Base-by-base conservation (phyloP, 1,140 invertebrate genomes). In the Trachymyrmex cornetzi region DNA sequence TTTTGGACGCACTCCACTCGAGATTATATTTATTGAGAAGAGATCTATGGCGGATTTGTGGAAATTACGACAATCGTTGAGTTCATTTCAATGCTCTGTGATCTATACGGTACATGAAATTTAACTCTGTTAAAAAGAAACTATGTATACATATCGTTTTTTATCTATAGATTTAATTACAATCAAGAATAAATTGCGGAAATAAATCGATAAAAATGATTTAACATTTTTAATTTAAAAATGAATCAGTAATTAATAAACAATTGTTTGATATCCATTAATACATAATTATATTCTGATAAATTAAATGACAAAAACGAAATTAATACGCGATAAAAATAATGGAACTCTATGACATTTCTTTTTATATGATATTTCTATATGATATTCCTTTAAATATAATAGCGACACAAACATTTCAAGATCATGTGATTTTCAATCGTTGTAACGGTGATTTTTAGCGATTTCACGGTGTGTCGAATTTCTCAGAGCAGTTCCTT, bases 401-500 rank as follows among this genome's bases (percentile, higher is more conserved):
- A 38, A 38, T 9, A 27, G 30, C 9, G 9, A 48, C 27, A 50
- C 24, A 48, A 50, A 34, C 7, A 34, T 74, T 2, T 63, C 6
- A 14, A 34, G 24, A 72, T 50, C 4, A 19, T 24, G 14, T 30
- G n/a, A n/a, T 61, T 48, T 3, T 24, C 44, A 22, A 27, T 19
- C 55, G 16, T 55, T 22, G 34, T 16, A 50, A 50, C 27, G 22
- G 19, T 57, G 38, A 57, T 87, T 81, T 79, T 77, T 86, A 88
- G 85, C 77, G 81, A 92, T 92, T 91, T 92, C 67, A 89, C 89
- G 90, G 67, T 89, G 85, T 55, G 64, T 53, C 72, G 77, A 57
- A 89, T 81, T 80, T 57, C 19, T 72, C 72, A 30, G 53, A 34
- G 24, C 69, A 57, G 53, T 82, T 77, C 34, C 66, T 69, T 63